Base-by-base conservation (phyloP, 2,113 vertebrate genomes). In the Aplodontia rufa region DNA sequence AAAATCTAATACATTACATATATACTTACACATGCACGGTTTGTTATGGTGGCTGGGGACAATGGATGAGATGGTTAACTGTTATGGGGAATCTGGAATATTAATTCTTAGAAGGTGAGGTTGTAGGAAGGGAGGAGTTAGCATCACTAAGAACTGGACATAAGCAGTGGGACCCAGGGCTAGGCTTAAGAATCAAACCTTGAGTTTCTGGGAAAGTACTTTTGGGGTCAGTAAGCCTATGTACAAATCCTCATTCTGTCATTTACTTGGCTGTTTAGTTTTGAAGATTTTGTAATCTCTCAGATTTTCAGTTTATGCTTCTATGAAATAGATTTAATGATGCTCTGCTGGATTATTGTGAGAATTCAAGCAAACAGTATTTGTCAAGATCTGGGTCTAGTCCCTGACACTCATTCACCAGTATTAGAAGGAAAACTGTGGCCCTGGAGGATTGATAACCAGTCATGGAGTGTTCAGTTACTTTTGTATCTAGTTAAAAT, bases 241-340 rank as follows among this genome's bases (percentile, higher is more conserved):
- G 3, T 17, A 20, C n/a, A 82, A 81, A 71, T 81, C 37, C 40
- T 62, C 4, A 5, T 20, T 93, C 32, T 30, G 8, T 66, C 80
- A n/a, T 90, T 83, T 53, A 72, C 26, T 60, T 91, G 68, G 37
- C 26, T 88, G 8, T 81, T 28, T 45, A 17, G 69, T 75, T 93
- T 96, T 66, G 78, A 35, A 82, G 35, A 64, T 69, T 74, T n/a
- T 30, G 11, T 78, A 40, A 64, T 16, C 17, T 82, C 26, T 89
- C 14, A 58, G 49, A 40, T 74, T 86, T 12, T 95, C 69, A 93
- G 13, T 82, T 95, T 97, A 28, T 71, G 13, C 35, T 88, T 95
- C 47, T 82, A 10, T 78, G 86, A 85, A 84, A 75, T 79, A 32
- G 55, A 35, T 69, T 83, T 58, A 89, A 22, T 68, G 69, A 69